Conservation (phyloP, 1,140 invertebrate genomes). For the Temnothorax curvispinosus region DNA sequence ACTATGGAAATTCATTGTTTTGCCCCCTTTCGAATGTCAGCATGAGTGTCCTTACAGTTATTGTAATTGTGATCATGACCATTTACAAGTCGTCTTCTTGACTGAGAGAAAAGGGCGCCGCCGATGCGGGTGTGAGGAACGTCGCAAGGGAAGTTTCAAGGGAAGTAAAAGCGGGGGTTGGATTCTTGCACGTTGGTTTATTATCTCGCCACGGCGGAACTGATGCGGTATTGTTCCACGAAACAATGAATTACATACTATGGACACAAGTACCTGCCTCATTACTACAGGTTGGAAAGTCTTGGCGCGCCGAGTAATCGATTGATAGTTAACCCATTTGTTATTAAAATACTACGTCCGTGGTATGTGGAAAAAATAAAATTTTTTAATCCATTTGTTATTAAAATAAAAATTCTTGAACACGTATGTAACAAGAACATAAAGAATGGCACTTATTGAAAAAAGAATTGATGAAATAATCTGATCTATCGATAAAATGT, state of each 20-base stretch:
- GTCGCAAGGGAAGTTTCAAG: constrained; percentile 35
- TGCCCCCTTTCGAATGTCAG: constrained; percentile 67
- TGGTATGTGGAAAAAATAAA: neutral
- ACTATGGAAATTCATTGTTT: constrained; percentile 81
- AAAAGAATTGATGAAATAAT: neutral
- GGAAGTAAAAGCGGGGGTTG: constrained; percentile 43
- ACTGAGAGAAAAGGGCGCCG: constrained; percentile 27
- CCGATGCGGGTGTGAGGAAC: constrained; percentile 6
- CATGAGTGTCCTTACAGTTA: constrained; percentile 72
- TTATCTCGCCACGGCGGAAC: constrained; percentile 52
- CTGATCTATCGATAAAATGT: neutral
- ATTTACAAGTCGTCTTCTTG: constrained; percentile 37
- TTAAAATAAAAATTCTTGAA: neutral
- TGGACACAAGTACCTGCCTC: constrained; percentile 70
- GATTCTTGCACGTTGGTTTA: constrained; percentile 51
- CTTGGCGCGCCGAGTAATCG: constrained; percentile 43
- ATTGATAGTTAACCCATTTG: constrained; percentile 27
- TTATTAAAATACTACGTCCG: no score
- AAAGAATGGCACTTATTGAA: neutral
- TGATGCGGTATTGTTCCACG: constrained; percentile 50
- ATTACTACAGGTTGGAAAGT: constrained; percentile 62
- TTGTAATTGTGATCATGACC: constrained; percentile 68
- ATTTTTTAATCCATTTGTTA: neutral
- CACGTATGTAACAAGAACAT: neutral
- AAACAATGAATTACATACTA: constrained; percentile 81